Percentiles rank a stretch among this genome's conserved stretches.
phyloP scores from a whole-genome alignment of 2,797 vertebrate genomes.

The Phrynocephalus guinanensis region DNA sequence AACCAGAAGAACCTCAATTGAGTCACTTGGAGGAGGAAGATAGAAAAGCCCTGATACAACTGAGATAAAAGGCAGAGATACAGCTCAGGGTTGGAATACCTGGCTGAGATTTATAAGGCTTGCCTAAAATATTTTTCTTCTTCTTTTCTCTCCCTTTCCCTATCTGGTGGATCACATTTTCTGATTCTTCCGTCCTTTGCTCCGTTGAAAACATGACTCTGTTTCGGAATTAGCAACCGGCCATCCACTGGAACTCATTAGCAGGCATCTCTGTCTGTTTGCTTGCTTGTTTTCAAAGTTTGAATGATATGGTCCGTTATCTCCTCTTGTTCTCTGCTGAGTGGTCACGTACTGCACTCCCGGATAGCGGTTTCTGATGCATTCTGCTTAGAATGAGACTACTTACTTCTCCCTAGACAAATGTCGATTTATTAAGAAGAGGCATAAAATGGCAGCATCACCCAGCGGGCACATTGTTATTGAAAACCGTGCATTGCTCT shows the following conservation, averaged over 20 bases:
- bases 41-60: no score
- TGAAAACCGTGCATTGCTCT: background rate
- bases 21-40: no score
- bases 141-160: no score
- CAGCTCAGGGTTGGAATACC: background rate
- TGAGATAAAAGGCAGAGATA: background rate
- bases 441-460: background rate
- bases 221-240: background rate
- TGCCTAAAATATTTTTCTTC: background rate
- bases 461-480: constrained; percentile 5
- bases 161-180: background rate
- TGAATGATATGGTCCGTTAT: background rate
- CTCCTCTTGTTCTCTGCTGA: background rate
- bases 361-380: background rate
- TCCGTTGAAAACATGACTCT: background rate
- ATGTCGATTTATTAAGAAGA: background rate
- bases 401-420: background rate
- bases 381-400: background rate
- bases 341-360: background rate
- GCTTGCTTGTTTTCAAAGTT: no score
- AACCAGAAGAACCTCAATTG: no score
- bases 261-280: no score
- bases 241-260: no score
- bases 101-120: background rate
- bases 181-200: background rate